Percentiles rank a stretch among this genome's conserved stretches.
phyloP scores from a whole-genome alignment of 2,888 invertebrate genomes.

The Leptinotarsa tumamoca region DNA sequence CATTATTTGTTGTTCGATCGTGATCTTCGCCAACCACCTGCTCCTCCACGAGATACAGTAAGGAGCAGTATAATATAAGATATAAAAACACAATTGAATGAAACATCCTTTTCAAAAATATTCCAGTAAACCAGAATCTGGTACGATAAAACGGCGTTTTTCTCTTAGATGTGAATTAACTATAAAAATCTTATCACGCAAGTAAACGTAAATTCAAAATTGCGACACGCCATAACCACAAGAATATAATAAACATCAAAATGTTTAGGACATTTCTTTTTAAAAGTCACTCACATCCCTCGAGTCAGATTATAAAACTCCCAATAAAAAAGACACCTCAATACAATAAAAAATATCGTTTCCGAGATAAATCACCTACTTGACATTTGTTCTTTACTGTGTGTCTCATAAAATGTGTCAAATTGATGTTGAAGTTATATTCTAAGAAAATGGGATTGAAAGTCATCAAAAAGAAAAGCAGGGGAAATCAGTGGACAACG shows the following conservation, averaged over 20 bases:
- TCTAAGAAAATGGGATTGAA: conserved; percentile 37
- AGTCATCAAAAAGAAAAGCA: neutral
- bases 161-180: conserved; percentile 57
- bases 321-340: conserved; percentile 62
- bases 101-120: conserved; percentile 32
- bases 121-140: conserved; percentile 51
- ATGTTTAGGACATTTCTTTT: conserved; percentile 61
- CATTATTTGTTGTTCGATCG: no score
- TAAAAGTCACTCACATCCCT: conserved; percentile 59
- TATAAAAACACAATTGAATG: neutral
- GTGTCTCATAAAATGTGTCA: conserved; percentile 50
- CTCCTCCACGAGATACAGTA: no score
- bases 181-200: conserved; percentile 59
- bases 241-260: conserved; percentile 62
- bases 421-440: conserved; percentile 45
- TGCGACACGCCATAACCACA: conserved; percentile 57
- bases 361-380: conserved; percentile 57
- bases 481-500: neutral
- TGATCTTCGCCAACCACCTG: no score
- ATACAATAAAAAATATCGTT: conserved; percentile 60
- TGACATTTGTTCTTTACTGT: conserved; percentile 60
- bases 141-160: conserved; percentile 49
- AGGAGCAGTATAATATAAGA: conserved; percentile 2
- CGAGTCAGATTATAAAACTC: conserved; percentile 61
- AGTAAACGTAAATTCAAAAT: conserved; percentile 60